Base-by-base conservation (phyloP, 2,113 vertebrate genomes). In the Dinomys branickii region DNA sequence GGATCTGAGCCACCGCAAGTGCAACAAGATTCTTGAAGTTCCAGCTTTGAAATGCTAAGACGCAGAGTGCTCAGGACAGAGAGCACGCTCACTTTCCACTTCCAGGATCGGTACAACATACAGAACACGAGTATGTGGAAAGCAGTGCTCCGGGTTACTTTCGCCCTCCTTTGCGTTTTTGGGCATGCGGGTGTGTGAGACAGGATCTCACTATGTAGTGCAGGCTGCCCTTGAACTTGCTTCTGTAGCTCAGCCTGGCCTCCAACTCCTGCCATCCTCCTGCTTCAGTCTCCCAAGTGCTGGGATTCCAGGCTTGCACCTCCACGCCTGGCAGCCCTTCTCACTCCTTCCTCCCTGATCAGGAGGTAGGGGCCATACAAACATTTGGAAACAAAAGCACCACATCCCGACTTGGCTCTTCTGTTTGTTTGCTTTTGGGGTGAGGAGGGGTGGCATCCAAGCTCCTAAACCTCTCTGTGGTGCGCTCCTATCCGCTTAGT, bases 331-430 rank as follows among this genome's bases (percentile, higher is more conserved):
- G 59, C 59, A 61, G 78, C 80, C 59, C 33, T 26, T 30, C 7
- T 20, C 24, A 14, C 8, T 30, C 13, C 28, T 38, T 1, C 41
- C 17, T 44, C 30, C 1, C 0, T 0, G 1, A 28, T 44, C 67
- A 4, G 0, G 28, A 63, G 8, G 38, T 33, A 47, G 14, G 19
- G 12, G 52, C 44, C 26, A 81, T 24, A 58, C 41, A 69, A 28
- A 86, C 81, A 52, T 14, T 78, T 11, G 6, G 54, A 50, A 7
- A 56, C 65, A 41, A 26, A 93, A 90, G 13, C 61, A 7, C 50
- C 87, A 35, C n/a, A 28, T 13, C 28, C 38, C 77, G 78, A 61
- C 52, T 52, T 22, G 14, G 41, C 12, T 50, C 26, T 22, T 85
- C 20, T 41, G 52, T 65, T 54, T 61, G 28, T 69, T 69, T 73